A percentile compares a stretch with the other conserved stretches of the same genome.
Evolutionary conservation across 2,113 vertebrate genomes (phyloP).

Genomic region (Tragelaphus scriptus): DNA sequence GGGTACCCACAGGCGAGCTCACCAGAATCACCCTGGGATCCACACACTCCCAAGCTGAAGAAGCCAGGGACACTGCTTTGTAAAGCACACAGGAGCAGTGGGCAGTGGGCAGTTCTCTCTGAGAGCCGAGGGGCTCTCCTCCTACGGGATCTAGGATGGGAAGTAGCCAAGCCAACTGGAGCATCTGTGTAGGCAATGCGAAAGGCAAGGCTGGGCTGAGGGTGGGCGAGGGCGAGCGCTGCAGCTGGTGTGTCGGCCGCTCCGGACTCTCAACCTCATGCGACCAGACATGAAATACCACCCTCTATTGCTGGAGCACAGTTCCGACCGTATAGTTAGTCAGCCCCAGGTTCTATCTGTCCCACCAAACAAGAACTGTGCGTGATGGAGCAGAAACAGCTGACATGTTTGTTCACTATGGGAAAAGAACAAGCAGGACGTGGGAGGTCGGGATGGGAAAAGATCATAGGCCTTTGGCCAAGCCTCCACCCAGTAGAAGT

Average conservation of each 20-base stretch:
- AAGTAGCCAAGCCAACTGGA: background rate
- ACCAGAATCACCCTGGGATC: background rate
- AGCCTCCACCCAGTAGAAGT: background rate
- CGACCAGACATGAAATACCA: background rate
- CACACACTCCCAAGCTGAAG: background rate
- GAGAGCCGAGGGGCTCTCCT: background rate
- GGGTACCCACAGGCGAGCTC: background rate
- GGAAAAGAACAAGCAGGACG: background rate
- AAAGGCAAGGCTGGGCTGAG: background rate
- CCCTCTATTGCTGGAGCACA: background rate
- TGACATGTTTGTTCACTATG: background rate
- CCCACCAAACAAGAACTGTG: background rate
- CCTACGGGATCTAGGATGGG: background rate
- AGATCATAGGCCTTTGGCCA: background rate
- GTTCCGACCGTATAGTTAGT: background rate
- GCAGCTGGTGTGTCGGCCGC: background rate
- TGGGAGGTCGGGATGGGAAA: background rate
- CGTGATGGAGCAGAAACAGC: background rate
- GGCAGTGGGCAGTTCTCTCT: background rate
- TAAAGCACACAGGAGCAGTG: background rate
- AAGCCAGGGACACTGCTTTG: background rate
- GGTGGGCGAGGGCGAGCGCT: background rate
- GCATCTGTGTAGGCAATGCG: background rate
- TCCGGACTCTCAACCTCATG: background rate
- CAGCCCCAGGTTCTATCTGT: background rate